These are phyloP conservation scores for Brachionus rubens DNA, from an alignment of 1,140 invertebrate genomes.

Conservation along the genomic window DNA sequence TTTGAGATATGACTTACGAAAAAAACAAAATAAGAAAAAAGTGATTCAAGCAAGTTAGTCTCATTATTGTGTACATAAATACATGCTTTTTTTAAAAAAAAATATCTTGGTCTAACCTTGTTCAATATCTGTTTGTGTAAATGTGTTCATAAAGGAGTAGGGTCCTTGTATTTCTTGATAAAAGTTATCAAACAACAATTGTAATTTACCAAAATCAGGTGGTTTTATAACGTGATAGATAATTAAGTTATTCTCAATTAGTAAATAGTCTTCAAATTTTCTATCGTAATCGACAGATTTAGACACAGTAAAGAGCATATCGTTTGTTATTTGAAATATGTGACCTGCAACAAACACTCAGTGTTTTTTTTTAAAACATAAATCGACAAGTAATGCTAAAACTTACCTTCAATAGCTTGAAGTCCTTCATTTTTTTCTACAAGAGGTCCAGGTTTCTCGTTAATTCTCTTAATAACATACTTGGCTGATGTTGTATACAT, in stretches of 20 bases:
- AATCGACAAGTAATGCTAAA: neutral
- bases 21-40: no score
- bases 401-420: constrained; percentile 20
- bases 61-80: no score
- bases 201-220: constrained; percentile 24
- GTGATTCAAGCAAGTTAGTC: no score
- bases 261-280: constrained; percentile 24
- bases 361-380: no score
- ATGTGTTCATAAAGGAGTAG: constrained; percentile 38
- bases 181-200: constrained; percentile 23
- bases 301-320: constrained; percentile 11
- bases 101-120: no score
- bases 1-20: no score
- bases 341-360: neutral
- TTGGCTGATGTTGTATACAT: neutral
- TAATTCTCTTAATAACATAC: neutral
- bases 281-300: neutral
- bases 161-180: constrained; percentile 26
- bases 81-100: no score
- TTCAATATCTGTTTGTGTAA: constrained; percentile 22
- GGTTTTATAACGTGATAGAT: neutral
- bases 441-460: neutral
- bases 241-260: neutral
- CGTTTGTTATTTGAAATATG: constrained; percentile 20
- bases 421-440: constrained; percentile 29